Base-by-base conservation (phyloP, 2,888 invertebrate genomes). In the Willowsia nigromaculata region DNA sequence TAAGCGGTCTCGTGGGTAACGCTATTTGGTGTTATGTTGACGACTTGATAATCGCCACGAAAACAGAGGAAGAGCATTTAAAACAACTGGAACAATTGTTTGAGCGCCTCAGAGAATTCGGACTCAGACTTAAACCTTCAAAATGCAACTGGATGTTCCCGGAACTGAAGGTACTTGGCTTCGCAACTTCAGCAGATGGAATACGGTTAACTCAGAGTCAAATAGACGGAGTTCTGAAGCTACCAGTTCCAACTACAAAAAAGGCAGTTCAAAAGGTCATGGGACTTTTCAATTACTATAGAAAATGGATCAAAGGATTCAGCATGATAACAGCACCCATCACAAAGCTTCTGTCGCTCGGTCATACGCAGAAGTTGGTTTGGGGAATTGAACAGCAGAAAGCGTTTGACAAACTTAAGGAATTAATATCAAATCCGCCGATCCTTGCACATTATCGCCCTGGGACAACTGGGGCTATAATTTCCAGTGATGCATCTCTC, bases 131-230 rank as follows among this genome's bases (percentile, higher is more conserved):
- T 9, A 83, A 76, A 53, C 15, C 68, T 30, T 22, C 22, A 6
- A 88, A 88, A 59, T 74, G 76, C 25, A 43, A 53, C 4, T 78
- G 83, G 9, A 62, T 40, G 74, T 25, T 50, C 15, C 11, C 13
- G 1, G 65, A 76, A 50, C 22, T 85, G 22, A 37, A 59, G 40
- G 13, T 85, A 11, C 25, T 82, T 5, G 82, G 82, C 1, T 7
- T 78, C 1, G 40, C 30, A 0, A 56, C 50, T 1, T 71, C 47
- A 13, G 82, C 50, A 25, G 86, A 86, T 7, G 90, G 90, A 11
- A 56, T 91, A 33, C 6, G 47, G 13, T 25, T 85, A 0, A 50
- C 68, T n/a, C 85, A 86, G 4, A 74, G 78, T 0, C 88, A 90
- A 40, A 50, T 90, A 30, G 11, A 15, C 9, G 88, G 65, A 1